Percentiles rank a stretch among this genome's conserved stretches.
phyloP scores from a whole-genome alignment of 2,797 vertebrate species.

The Sebastes itinus region DNA sequence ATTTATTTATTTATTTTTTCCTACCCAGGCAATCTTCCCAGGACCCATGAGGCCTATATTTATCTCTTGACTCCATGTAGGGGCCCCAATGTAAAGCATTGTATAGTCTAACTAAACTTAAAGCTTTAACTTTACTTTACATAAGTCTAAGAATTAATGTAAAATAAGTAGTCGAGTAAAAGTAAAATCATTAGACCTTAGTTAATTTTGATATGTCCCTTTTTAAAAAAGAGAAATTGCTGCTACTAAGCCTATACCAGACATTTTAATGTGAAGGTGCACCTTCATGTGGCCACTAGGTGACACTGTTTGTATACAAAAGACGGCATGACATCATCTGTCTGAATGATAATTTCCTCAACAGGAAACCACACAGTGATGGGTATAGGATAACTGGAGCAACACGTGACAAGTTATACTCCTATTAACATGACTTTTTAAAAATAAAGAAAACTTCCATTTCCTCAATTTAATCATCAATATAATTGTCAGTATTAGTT shows the following conservation, averaged over 20 bases:
- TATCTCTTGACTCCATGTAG: background rate
- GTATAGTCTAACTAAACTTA: too few relatives aligned
- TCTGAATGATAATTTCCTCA: background rate
- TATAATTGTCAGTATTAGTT: background rate
- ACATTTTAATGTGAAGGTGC: background rate
- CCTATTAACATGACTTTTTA: background rate
- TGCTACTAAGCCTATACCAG: background rate
- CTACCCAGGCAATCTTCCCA: too few relatives aligned
- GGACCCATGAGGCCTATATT: too few relatives aligned
- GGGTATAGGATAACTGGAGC: background rate
- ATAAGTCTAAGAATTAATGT: background rate
- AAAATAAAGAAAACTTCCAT: background rate
- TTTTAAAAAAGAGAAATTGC: too few relatives aligned
- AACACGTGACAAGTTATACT: constrained; percentile 11
- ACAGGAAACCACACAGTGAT: background rate
- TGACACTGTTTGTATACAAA: constrained; percentile 54
- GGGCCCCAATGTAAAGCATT: too few relatives aligned
- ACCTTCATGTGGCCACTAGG: constrained; percentile 50
- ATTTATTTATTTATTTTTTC: too few relatives aligned
- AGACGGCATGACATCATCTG: background rate
- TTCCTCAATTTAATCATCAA: background rate
- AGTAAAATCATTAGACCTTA: background rate
- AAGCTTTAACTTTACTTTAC: too few relatives aligned
- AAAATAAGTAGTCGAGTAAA: background rate
- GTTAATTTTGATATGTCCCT: background rate